Evolutionary conservation across 1,140 invertebrate species (phyloP).

Genomic region (Drosophila grimshawi): DNA sequence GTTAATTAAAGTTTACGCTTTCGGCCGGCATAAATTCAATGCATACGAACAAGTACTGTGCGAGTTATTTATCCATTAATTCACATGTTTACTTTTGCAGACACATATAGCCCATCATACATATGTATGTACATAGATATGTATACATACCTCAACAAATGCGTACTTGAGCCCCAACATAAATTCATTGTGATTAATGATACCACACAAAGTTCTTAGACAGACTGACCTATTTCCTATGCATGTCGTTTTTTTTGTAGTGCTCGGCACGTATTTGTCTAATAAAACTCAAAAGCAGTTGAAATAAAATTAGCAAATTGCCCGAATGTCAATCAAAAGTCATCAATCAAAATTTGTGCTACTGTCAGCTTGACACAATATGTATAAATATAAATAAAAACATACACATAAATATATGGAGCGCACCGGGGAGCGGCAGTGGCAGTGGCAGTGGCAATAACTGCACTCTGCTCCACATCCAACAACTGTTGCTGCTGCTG

Average conservation of each 20-base stretch:
- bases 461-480: slow-evolving; percentile 17
- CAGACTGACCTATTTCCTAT: slow-evolving; percentile 33
- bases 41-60: not conserved
- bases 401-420: slow-evolving; percentile 39
- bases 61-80: slow-evolving; percentile 66
- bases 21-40: slow-evolving; percentile 24
- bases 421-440: slow-evolving; percentile 36
- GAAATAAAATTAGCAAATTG: slow-evolving; percentile 80
- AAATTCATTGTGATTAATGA: slow-evolving; percentile 78
- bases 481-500: slow-evolving; percentile 4
- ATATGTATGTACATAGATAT: slow-evolving; percentile 3
- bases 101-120: not conserved
- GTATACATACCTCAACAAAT: slow-evolving; percentile 43
- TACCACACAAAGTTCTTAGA: slow-evolving; percentile 29
- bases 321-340: slow-evolving; percentile 79
- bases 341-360: slow-evolving; percentile 80
- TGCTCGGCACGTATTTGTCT: slow-evolving; percentile 3
- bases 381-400: slow-evolving; percentile 59
- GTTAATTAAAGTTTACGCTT: slow-evolving; percentile 74
- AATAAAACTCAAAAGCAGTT: slow-evolving; percentile 35
- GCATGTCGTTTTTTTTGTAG: too few relatives aligned
- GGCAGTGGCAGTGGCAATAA: slow-evolving; percentile 36
- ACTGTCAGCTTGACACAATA: slow-evolving; percentile 72
- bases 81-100: slow-evolving; percentile 55
- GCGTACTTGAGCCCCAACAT: slow-evolving; percentile 10